Conservation (phyloP, 2,888 invertebrate genomes). For the Phengaris alcon region DNA sequence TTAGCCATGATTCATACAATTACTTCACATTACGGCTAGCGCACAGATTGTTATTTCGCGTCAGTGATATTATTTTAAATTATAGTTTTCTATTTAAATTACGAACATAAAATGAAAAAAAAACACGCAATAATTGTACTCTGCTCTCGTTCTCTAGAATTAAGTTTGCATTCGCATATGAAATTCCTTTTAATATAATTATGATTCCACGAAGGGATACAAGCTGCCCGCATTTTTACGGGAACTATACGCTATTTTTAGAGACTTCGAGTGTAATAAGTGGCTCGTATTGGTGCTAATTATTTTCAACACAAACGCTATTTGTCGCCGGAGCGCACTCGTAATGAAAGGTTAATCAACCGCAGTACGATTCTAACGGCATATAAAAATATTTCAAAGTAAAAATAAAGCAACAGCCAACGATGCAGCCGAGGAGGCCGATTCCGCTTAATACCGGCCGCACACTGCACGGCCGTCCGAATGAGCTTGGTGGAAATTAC, state of each 20-base stretch:
- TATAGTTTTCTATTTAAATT: slow-evolving; percentile 28
- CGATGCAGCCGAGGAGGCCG: slow-evolving; percentile 20
- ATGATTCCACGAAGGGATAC: slow-evolving; percentile 28
- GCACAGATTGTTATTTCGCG: slow-evolving; percentile 12
- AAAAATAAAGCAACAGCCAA: slow-evolving; percentile 24
- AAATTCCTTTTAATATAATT: slow-evolving; percentile 31
- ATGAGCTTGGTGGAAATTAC: slow-evolving; percentile 58
- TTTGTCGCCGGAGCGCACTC: neutral
- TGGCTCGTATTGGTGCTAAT: slow-evolving; percentile 23
- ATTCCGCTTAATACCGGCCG: slow-evolving; percentile 30
- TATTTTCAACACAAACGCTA: neutral
- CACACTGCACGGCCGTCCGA: slow-evolving; percentile 48
- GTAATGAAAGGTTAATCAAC: slow-evolving; percentile 17
- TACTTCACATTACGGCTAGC: slow-evolving; percentile 2
- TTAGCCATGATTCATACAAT: neutral
- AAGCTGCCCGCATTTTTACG: slow-evolving; percentile 30
- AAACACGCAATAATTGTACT: slow-evolving; percentile 28
- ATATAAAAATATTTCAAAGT: slow-evolving; percentile 24
- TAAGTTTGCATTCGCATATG: slow-evolving; percentile 25
- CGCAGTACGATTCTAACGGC: slow-evolving; percentile 23
- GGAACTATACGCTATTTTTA: slow-evolving; percentile 30
- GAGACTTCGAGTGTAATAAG: slow-evolving; percentile 1
- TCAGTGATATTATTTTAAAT: slow-evolving; percentile 28
- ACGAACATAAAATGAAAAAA: neutral
- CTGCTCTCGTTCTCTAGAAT: slow-evolving; percentile 32